Base-by-base conservation (phyloP, 2,113 vertebrate species). In the Phalacrocorax brasilianus region DNA sequence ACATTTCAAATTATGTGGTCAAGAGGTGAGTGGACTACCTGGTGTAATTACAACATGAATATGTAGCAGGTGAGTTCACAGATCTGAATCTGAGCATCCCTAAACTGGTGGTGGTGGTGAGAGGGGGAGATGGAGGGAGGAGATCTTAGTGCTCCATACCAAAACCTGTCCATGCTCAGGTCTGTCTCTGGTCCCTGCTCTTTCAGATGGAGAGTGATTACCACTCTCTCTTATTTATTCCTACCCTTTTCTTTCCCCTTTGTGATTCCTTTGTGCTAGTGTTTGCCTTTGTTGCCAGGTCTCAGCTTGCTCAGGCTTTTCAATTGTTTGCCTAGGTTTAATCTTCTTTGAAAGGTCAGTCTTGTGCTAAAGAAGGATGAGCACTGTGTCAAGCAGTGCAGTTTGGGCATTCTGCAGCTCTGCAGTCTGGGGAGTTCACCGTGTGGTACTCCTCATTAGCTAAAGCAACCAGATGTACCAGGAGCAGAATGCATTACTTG, bases 271-370 rank as follows among this genome's bases (percentile, higher is more conserved):
- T 80, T 89, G 74, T 95, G 74, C 42, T 91, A 73, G 16, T 88
- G 74, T 86, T 88, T 95, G 67, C 42, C 62, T 93, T 89, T 63
- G 84, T 89, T 91, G 67, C 87, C 67, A 89, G 50, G 38, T 91
- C 91, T 89, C 50, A n/a, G 62, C 91, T 95, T 93, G 93, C 74
- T 89, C 38, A 62, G 38, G 55, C 47, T 83, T 92, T 97, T 89
- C 32, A 91, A 10, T 71, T 71, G 71, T 89, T 94, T 91, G 59
- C 52, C 50, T 70, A 59, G 45, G 63, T 91, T 93, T 96, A 95
- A 88, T 96, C 89, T 90, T 82, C 81, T 94, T 89, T 80, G 74
- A 89, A 92, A 94, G 84, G 47, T 79, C 67, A 71, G 26, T 61
- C 50, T 73, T 71, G 67, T 63, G 63, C 86, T 88, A 67, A 79